These are phyloP conservation scores for Reticulitermes lucifugus DNA, from an alignment of 2,888 invertebrate species.

Conservation along the genomic window DNA sequence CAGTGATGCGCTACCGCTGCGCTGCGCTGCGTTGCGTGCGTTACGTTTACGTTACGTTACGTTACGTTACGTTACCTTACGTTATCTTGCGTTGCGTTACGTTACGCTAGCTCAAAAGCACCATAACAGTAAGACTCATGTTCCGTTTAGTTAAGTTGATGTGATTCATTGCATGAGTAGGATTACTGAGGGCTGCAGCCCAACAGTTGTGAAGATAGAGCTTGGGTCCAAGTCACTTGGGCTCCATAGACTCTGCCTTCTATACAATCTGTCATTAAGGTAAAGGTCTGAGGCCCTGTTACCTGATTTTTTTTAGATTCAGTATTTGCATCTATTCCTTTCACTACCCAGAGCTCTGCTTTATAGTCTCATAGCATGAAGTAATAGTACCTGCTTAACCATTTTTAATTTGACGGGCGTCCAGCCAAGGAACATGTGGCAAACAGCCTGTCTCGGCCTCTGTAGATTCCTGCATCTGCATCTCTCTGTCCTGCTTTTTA, in stretches of 20 bases:
- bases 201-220: not conserved
- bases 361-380: conserved; percentile 16
- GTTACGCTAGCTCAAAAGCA: not conserved
- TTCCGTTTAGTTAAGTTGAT: conserved; percentile 9
- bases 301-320: not conserved
- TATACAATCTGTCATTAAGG: conserved; percentile 12
- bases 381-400: not conserved
- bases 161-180: conserved; percentile 39
- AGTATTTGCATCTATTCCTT: conserved; percentile 14
- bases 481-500: conserved; percentile 30
- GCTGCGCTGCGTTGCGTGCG: not conserved
- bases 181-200: not conserved
- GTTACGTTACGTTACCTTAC: not conserved
- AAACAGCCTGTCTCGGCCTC: conserved; percentile 9
- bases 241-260: not conserved
- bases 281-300: conserved; percentile 26
- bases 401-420: not conserved
- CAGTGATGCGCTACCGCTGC: conserved; percentile 9
- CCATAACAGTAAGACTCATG: conserved; percentile 22
- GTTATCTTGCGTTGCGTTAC: not conserved
- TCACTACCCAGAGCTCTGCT: not conserved
- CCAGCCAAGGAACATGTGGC: not conserved
- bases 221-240: not conserved
- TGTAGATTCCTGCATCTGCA: conserved; percentile 34
- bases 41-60: conserved; percentile 7